These are phyloP conservation scores for Hoplodrina ambigua DNA, from an alignment of 2,888 invertebrate genomes.

Conservation along the genomic window DNA sequence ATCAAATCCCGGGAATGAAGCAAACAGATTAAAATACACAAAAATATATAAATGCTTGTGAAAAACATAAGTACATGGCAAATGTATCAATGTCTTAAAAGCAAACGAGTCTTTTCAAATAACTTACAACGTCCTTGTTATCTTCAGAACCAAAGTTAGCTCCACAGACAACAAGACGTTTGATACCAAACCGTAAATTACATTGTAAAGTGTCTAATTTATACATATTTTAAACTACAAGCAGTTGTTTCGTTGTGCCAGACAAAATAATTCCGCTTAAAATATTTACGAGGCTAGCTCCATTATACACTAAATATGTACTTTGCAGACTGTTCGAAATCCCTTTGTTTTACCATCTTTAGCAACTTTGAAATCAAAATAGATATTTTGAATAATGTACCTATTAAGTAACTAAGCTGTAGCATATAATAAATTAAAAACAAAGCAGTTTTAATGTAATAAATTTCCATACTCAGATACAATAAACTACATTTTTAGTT, in stretches of 20 bases:
- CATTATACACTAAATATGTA: conserved; percentile 39
- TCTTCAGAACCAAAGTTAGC: conserved; percentile 5
- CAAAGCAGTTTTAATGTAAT: too few relatives aligned
- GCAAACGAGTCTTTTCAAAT: conserved; percentile 22
- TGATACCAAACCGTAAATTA: conserved; percentile 38
- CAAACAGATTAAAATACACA: not conserved
- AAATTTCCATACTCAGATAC: not conserved
- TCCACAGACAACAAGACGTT: conserved; percentile 9
- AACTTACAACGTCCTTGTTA: conserved; percentile 21
- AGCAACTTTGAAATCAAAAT: conserved; percentile 26
- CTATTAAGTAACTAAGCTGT: not conserved
- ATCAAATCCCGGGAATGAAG: not conserved
- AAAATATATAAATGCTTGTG: not conserved
- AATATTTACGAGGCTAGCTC: conserved; percentile 58
- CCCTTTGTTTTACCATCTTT: conserved; percentile 33
- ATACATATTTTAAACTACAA: conserved; percentile 52
- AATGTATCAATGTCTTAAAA: conserved; percentile 13
- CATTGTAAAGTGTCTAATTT: conserved; percentile 45
- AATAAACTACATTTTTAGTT: not conserved
- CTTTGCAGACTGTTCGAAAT: conserved; percentile 34
- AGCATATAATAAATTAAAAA: not conserved
- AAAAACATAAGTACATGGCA: not conserved
- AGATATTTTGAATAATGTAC: not conserved
- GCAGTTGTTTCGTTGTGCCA: conserved; percentile 34
- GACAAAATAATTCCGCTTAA: conserved; percentile 60